Conservation (phyloP, 2,888 invertebrate genomes). For the Polymixis lichenea region DNA sequence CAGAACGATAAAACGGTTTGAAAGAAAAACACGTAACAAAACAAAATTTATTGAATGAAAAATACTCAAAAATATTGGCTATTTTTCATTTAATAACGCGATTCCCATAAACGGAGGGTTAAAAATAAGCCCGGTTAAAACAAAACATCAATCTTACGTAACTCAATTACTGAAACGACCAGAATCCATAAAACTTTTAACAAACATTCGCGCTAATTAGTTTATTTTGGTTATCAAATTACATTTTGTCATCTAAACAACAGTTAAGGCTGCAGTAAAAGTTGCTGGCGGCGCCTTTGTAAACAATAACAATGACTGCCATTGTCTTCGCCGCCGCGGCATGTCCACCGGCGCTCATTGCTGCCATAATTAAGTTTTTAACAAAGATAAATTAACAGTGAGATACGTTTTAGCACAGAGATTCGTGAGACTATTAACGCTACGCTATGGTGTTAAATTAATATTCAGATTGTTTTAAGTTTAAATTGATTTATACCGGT, state of each 20-base stretch:
- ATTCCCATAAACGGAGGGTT: slow-evolving; percentile 2
- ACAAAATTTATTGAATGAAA: slow-evolving; percentile 3
- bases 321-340: slow-evolving; percentile 66
- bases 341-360: slow-evolving; percentile 69
- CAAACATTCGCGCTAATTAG: slow-evolving; percentile 48
- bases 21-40: slow-evolving; percentile 3
- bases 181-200: slow-evolving; percentile 46
- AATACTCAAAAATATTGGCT: neutral
- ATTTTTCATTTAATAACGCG: slow-evolving; percentile 7
- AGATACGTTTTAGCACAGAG: slow-evolving; percentile 68
- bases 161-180: slow-evolving; percentile 39
- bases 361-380: slow-evolving; percentile 76
- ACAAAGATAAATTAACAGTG: slow-evolving; percentile 74
- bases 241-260: slow-evolving; percentile 61
- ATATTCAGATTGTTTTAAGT: slow-evolving; percentile 11
- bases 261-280: slow-evolving; percentile 63
- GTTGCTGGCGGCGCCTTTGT: slow-evolving; percentile 62
- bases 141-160: slow-evolving; percentile 30
- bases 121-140: slow-evolving; percentile 28
- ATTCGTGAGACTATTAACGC: slow-evolving; percentile 46
- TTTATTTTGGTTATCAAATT: slow-evolving; percentile 63
- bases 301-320: slow-evolving; percentile 70
- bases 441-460: slow-evolving; percentile 19
- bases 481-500: neutral
- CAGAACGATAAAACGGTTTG: neutral